Evolutionary conservation across 1,140 invertebrate species (phyloP).

Genomic region (Scaptomyza pallida): DNA sequence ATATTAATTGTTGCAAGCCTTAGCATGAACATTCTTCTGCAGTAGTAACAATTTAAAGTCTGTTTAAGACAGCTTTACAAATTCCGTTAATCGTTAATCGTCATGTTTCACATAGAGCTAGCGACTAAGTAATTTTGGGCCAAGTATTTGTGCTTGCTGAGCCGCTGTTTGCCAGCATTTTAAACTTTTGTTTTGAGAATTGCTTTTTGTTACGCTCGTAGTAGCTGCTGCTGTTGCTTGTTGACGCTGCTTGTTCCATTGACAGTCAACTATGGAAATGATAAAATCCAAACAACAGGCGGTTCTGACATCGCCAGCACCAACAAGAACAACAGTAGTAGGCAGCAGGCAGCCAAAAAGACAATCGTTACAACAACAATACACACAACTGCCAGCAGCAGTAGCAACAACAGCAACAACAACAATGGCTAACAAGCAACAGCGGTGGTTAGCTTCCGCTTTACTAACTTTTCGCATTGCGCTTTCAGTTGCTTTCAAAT

Average conservation of each 20-base stretch:
- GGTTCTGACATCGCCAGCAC: conserved; percentile 28
- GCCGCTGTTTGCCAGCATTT: conserved; percentile 1
- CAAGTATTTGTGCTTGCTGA: neutral
- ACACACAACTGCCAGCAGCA: conserved; percentile 9
- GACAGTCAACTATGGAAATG: conserved; percentile 53
- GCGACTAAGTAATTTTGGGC: neutral
- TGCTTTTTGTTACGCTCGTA: conserved; percentile 17
- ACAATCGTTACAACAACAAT: conserved; percentile 59
- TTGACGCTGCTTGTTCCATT: conserved; percentile 8
- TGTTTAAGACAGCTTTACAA: neutral
- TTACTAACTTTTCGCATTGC: conserved; percentile 75
- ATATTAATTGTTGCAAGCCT: no score
- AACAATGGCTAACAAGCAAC: conserved; percentile 32
- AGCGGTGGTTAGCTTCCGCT: conserved; percentile 64
- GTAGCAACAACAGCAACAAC: conserved; percentile 21
- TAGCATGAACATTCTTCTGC: no score
- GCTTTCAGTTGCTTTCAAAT: conserved; percentile 45
- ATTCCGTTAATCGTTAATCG: neutral
- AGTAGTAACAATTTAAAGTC: neutral
- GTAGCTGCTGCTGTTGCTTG: conserved; percentile 1
- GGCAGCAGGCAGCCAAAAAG: conserved; percentile 44
- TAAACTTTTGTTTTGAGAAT: conserved; percentile 4
- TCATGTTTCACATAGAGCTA: neutral
- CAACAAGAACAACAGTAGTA: conserved; percentile 15
- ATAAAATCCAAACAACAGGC: conserved; percentile 53